Percentiles rank a stretch among this genome's conserved stretches.
Evolutionary conservation across 2,113 vertebrate species (phyloP).

Genomic region (Thomomys bottae): DNA sequence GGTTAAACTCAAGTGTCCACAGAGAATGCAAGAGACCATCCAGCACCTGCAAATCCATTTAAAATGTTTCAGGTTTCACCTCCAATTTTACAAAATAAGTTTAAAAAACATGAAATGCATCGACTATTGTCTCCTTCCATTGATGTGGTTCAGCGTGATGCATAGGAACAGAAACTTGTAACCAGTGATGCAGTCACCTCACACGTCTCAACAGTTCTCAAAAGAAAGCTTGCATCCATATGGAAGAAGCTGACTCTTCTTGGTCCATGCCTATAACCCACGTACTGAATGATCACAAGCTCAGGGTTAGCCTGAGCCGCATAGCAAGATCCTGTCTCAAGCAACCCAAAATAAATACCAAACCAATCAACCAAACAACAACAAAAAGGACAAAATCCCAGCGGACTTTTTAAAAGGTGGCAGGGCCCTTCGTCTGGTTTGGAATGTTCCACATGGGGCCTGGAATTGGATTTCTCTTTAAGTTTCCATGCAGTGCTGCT

Average conservation of each 20-base stretch:
- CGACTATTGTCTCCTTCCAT: background rate
- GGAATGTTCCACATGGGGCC: background rate
- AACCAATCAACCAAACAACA: no score
- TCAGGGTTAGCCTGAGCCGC: no score
- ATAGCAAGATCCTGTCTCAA: no score
- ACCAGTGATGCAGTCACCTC: background rate
- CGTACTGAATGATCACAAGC: background rate
- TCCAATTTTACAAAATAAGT: background rate
- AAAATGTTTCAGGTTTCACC: background rate
- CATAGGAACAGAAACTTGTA: background rate
- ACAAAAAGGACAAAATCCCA: no score
- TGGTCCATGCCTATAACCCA: no score
- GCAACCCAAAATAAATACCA: no score
- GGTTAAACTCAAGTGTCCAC: background rate
- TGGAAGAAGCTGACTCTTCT: background rate
- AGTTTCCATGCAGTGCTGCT: rapidly evolving
- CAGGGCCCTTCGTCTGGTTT: rapidly evolving
- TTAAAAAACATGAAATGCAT: background rate
- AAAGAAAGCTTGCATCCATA: background rate
- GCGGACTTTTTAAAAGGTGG: background rate
- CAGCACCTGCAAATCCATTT: background rate
- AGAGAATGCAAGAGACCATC: background rate
- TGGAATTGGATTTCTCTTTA: background rate
- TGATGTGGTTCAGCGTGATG: background rate
- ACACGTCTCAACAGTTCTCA: background rate